Percentiles rank a stretch among this genome's conserved stretches.
These are phyloP conservation scores for Drosophila persimilis DNA, from an alignment of 1,140 invertebrate species.

Conservation along the genomic window DNA sequence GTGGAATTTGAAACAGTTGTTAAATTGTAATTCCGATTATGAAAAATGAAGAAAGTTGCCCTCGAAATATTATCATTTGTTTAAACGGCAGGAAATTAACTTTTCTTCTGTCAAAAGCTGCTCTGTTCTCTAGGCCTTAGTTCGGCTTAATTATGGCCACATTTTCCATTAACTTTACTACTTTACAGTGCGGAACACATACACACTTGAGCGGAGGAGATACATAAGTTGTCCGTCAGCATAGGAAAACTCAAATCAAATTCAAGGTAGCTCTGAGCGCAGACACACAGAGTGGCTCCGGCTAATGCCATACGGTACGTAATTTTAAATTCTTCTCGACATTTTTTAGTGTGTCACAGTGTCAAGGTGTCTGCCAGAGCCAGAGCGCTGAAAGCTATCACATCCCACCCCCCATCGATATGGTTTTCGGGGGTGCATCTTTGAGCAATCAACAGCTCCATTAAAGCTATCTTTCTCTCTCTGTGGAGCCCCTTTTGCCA, in stretches of 20 bases:
- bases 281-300: slow-evolving; percentile 16
- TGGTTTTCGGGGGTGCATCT: slow-evolving; percentile 22
- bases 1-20: slow-evolving; percentile 14
- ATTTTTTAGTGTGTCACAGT: slow-evolving; percentile 66
- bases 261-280: slow-evolving; percentile 61
- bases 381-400: slow-evolving; percentile 28
- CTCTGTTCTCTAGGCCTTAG: neutral
- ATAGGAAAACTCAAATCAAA: neutral
- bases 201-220: neutral
- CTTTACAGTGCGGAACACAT: slow-evolving; percentile 10
- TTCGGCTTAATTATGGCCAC: neutral
- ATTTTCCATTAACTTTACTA: slow-evolving; percentile 20
- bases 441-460: slow-evolving; percentile 35
- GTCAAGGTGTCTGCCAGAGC: slow-evolving; percentile 58
- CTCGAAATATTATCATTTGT: neutral
- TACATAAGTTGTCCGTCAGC: no score
- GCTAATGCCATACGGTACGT: slow-evolving; percentile 16
- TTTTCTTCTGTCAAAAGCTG: no score
- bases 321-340: slow-evolving; percentile 50
- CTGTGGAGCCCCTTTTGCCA: slow-evolving; percentile 52
- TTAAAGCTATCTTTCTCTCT: slow-evolving; percentile 56
- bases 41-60: slow-evolving; percentile 42
- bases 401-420: slow-evolving; percentile 42
- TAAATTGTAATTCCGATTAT: slow-evolving; percentile 57
- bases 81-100: no score